A percentile compares a stretch with the other conserved stretches of the same genome.
Evolutionary conservation across 1,140 invertebrate genomes (phyloP).

Genomic region (Probaryconus sp.): DNA sequence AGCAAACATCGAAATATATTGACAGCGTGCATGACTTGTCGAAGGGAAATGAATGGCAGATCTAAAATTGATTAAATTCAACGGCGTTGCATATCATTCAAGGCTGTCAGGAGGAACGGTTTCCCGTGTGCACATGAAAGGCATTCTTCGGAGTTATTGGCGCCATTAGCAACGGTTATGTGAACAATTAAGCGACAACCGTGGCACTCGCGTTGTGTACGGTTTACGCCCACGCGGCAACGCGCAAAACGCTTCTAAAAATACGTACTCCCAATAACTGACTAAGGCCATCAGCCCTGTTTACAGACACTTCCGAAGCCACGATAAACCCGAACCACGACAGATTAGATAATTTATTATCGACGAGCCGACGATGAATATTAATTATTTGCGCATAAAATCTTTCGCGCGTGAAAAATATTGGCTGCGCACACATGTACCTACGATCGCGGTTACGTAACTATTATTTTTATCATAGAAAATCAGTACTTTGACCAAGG

Average conservation of each 20-base stretch:
- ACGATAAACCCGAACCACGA: constrained; percentile 38
- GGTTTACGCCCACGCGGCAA: constrained; percentile 54
- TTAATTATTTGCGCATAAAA: constrained; percentile 33
- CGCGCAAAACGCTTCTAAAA: constrained; percentile 59
- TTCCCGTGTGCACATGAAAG: constrained; percentile 47
- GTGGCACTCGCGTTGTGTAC: constrained; percentile 28
- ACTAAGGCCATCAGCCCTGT: constrained; percentile 40
- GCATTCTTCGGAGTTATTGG: constrained; percentile 50
- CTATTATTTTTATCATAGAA: too few species aligned
- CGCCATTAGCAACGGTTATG: constrained; percentile 63
- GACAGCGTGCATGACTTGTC: neutral
- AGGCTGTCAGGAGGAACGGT: constrained; percentile 40
- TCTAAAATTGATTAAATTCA: constrained; percentile 38
- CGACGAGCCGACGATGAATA: neutral
- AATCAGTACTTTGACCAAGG: too few species aligned
- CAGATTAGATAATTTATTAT: constrained; percentile 55
- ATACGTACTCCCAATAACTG: constrained; percentile 47
- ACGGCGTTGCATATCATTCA: constrained; percentile 33
- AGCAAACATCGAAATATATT: constrained; percentile 15
- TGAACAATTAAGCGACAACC: constrained; percentile 61
- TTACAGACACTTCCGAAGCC: constrained; percentile 40
- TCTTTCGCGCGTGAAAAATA: constrained; percentile 7
- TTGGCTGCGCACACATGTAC: too few species aligned
- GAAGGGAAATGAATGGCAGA: constrained; percentile 26
- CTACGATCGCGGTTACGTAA: too few species aligned